A percentile compares a stretch with the other conserved stretches of the same genome.
These are phyloP conservation scores for Drosophila melanosoma DNA, from an alignment of 2,888 invertebrate genomes.

Conservation along the genomic window DNA sequence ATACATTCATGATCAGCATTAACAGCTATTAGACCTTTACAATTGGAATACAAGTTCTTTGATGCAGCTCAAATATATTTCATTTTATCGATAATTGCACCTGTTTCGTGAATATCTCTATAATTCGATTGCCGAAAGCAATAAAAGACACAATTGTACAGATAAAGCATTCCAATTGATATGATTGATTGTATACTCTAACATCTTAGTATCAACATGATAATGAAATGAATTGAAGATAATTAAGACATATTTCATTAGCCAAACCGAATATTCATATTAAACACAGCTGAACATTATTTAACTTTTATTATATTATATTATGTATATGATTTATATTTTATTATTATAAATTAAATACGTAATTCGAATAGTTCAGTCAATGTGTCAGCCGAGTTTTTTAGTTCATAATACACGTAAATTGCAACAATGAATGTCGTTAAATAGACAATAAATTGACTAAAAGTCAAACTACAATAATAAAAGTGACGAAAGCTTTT, in stretches of 20 bases:
- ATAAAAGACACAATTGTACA: background rate
- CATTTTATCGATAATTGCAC: background rate
- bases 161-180: background rate
- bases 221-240: too few species aligned
- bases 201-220: too few species aligned
- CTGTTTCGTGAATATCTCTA: background rate
- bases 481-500: background rate
- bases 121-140: background rate
- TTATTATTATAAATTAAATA: too few species aligned
- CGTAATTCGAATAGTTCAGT: background rate
- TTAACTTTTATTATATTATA: background rate
- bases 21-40: background rate
- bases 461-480: background rate
- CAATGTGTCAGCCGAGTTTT: background rate
- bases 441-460: background rate
- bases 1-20: background rate
- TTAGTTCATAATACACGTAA: too few species aligned
- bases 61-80: background rate
- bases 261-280: too few species aligned
- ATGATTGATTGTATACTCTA: background rate
- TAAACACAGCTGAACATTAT: too few species aligned
- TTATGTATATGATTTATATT: background rate
- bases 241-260: too few species aligned
- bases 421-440: too few species aligned
- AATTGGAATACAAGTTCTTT: background rate